These are phyloP conservation scores for Heliconius himera DNA, from an alignment of 1,140 invertebrate species.

Conservation along the genomic window DNA sequence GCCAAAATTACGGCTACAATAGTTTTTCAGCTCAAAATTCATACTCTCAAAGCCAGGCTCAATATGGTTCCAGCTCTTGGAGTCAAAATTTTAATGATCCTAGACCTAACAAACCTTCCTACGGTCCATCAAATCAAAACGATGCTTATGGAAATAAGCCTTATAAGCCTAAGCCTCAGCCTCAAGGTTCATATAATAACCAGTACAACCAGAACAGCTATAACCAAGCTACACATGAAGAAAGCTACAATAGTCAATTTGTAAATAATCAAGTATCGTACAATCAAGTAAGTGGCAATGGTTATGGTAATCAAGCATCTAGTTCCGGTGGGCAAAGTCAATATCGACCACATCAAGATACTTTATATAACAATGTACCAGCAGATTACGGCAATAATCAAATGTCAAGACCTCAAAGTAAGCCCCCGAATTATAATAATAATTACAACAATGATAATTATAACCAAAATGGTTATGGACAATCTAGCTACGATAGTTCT, in stretches of 20 bases:
- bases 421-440: slow-evolving; percentile 5
- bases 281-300: slow-evolving; percentile 16
- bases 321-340: slow-evolving; percentile 13
- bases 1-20: slow-evolving; percentile 48
- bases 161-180: slow-evolving; percentile 39
- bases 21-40: slow-evolving; percentile 58
- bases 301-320: slow-evolving; percentile 21
- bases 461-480: slow-evolving; percentile 10
- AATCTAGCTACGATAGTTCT: background rate
- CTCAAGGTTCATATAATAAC: slow-evolving; percentile 23
- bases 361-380: background rate
- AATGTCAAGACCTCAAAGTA: slow-evolving; percentile 7
- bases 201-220: slow-evolving; percentile 31
- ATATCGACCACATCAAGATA: slow-evolving; percentile 1
- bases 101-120: slow-evolving; percentile 44
- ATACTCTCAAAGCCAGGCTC: slow-evolving; percentile 48
- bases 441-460: slow-evolving; percentile 3
- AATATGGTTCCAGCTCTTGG: slow-evolving; percentile 46
- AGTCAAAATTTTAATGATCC: slow-evolving; percentile 42
- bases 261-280: slow-evolving; percentile 13
- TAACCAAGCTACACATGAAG: slow-evolving; percentile 35
- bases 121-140: slow-evolving; percentile 21
- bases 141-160: slow-evolving; percentile 38
- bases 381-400: background rate
- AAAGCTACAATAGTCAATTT: slow-evolving; percentile 23